Evolutionary conservation across 2,113 vertebrate genomes (phyloP), one percentile per base, ranked within the genome.

Genomic region (Colinus virginianus): DNA sequence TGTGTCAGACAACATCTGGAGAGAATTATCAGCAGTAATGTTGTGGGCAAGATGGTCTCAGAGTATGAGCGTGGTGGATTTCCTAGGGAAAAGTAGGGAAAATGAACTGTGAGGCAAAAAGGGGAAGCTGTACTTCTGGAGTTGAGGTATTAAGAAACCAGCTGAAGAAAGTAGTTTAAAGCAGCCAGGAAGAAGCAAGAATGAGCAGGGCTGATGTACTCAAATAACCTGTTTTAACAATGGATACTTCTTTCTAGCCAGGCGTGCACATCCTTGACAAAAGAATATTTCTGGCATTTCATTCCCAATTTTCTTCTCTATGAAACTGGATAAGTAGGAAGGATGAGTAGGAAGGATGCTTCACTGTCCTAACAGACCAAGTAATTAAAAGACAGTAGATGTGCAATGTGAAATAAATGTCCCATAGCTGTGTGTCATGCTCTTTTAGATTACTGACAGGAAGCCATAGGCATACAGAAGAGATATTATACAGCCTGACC

Each of bases 1-100:
- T 64, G 40, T 63, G 22, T 43, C 62, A 78, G 62, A 72, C 56
- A 84, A 61, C 66, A 92, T 87, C 74, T 90, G 89, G 70, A 76
- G 56, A 90, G 30, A 93, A 92, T 87, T 92, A 93, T 16, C 43
- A 88, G 26, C 42, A 42, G 6, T 42, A 78, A 71, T 26, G n/a
- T 79, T 82, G 61, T 43, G 64, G 66, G 83, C 48, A 55, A 88
- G 61, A 78, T 5, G 22, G 28, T 46, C 43, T 84, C 21, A 34
- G 22, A 68, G 17, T 68, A 74, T 11, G 22, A 72, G 8, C 32
- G 53, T 42, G 49, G 28, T 62, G 63, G 38, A 9, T 88, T 88
- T 93, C 88, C 56, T 10, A 61, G 28, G 14, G 17, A 78, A 87
- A 90, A 72, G 15, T 6, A 58, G 66, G 77, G 71, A 76, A 68